Base-by-base conservation (phyloP, 2,888 invertebrate species). In the Chesias legatella region DNA sequence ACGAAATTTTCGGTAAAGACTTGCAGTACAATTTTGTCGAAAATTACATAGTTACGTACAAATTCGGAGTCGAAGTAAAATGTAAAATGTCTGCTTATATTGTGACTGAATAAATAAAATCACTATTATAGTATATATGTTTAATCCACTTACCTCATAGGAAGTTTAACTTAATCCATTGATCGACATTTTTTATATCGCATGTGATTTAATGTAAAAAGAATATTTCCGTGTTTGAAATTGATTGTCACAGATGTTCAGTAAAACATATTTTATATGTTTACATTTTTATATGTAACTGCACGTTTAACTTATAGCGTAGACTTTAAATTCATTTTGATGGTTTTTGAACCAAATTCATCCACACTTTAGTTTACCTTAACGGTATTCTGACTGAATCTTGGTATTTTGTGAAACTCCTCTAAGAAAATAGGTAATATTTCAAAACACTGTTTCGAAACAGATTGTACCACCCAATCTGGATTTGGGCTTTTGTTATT, bases 31-130 rank as follows among this genome's bases (percentile, higher is more conserved):
- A 3, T n/a, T 20, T 39, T 43, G 33, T 21, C 35, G 45, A 46
- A 43, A 36, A 13, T 45, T 20, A 10, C 33, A 33, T 27, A 10
- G 35, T 34, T 37, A 40, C 43, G 50, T 53, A 45, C 6, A 30
- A 50, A 50, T 54, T 54, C 54, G 40, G 33, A 10, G 25, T 46
- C 48, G 54, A 55, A 55, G 52, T 50, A 44, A 52, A 22, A 36
- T 44, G 28, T 38, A 41, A 28, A 42, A 29, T 47, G 50, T 50
- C 38, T 48, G 29, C 36, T 41, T 50, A 44, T 52, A 55, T 55
- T 55, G 52, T 17, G 54, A 55, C 52, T 55, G 54, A 52, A 55
- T 52, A 43, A 49, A 48, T 50, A 52, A 48, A 48, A 31, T 40
- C 39, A 35, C 34, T 28, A 5, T 41, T 20, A 31, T 54, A 54